phyloP scores from a whole-genome alignment of 92 coral and sea anemone species.

The Epizoanthus fatuus region DNA sequence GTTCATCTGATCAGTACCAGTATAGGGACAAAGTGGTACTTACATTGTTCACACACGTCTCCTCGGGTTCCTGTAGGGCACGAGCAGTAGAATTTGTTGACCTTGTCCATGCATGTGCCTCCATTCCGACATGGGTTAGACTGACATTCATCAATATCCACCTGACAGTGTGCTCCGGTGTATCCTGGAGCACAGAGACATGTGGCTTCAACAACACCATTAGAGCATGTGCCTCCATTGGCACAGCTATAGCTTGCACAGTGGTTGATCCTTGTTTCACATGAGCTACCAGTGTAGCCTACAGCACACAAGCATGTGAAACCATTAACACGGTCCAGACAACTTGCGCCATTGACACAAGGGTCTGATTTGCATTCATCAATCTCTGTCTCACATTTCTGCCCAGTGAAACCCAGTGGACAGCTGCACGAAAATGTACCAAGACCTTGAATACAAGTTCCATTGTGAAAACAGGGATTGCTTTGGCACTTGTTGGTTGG shows the following conservation, averaged over 20 bases:
- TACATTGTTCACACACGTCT: constrained; percentile 88
- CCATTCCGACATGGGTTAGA: constrained; percentile 91
- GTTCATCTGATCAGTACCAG: too few relatives aligned
- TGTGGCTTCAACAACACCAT: constrained; percentile 65
- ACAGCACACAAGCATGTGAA: constrained; percentile 81
- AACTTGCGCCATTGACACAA: constrained; percentile 87
- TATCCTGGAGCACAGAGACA: constrained; percentile 88
- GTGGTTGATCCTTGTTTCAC: constrained; percentile 82
- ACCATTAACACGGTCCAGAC: constrained; percentile 66
- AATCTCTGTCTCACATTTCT: constrained; percentile 81
- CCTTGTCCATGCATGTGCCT: constrained; percentile 80
- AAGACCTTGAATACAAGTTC: constrained; percentile 79
- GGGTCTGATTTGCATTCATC: constrained; percentile 93
- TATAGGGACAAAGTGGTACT: neutral
- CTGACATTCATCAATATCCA: constrained; percentile 83
- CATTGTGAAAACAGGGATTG: constrained; percentile 81
- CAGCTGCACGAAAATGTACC: constrained; percentile 80
- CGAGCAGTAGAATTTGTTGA: constrained; percentile 77
- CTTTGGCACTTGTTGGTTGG: constrained; percentile 74
- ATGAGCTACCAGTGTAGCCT: constrained; percentile 79
- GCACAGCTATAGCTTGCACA: constrained; percentile 74
- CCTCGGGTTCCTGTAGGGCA: constrained; percentile 93
- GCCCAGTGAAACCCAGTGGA: constrained; percentile 87
- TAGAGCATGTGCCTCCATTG: constrained; percentile 89
- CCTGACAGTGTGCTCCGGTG: constrained; percentile 78